Base-by-base conservation (phyloP, 1,140 invertebrate species). In the Metopolophium dirhodum region DNA sequence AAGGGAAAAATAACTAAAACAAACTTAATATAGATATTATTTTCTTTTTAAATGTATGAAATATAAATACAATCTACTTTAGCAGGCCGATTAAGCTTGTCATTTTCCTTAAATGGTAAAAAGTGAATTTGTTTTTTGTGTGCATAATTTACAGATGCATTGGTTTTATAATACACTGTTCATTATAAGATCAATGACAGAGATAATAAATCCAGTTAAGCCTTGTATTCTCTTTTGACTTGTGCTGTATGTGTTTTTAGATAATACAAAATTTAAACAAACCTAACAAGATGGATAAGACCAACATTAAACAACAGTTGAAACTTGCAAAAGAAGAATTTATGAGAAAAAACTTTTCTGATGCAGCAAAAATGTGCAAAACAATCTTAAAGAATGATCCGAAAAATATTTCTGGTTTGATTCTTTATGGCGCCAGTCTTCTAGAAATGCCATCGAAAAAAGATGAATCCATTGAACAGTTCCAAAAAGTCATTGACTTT, bases 271-370 rank as follows among this genome's bases (percentile, higher is more conserved):
- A 77, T 68, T 68, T 35, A n/a, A 83, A 82, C 61, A 51, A n/a
- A 77, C 11, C n/a, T 82, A 20, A 92, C 77, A 92, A 92, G n/a
- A 92, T 92, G 91, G 91, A 92, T 54, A 92, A 92, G 47, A 92
- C n/a, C 45, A 85, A 51, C 3, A 51, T 92, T 83, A 92, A 92
- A 83, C 77, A 92, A 92, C 91, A 92, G 7, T 92, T 92, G 47
- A 92, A 92, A 92, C 47, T n/a, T 37, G 91, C 91, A 11, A 92
- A 92, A 92, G 91, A 92, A 85, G 77, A 92, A 83, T 92, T 92
- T 83, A 83, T 92, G 47, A 92, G 54, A 22, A 92, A 92, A 92
- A 49, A 92, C 14, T 92, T 92, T 92, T 51, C 47, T 54, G 91
- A 92, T 11, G 45, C n/a, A 37, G 68, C n/a, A 11, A 92, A 54